Evolutionary conservation across 2,113 vertebrate species (phyloP).

Genomic region (Ivindomyrus marchei): DNA sequence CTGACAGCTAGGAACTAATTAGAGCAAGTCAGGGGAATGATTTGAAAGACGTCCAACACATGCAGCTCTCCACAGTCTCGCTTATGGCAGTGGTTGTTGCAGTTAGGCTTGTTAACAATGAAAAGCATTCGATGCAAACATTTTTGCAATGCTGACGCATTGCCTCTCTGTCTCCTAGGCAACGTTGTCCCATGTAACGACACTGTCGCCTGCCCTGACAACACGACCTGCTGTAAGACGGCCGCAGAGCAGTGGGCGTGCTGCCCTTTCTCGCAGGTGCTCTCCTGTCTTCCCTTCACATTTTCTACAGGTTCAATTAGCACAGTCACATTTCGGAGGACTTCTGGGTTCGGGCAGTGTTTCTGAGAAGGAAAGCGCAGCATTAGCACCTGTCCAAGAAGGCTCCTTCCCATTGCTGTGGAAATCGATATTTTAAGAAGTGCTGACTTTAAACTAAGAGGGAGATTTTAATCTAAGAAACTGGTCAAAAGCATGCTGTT

Average conservation of each 20-base stretch:
- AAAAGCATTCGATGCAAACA: neutral
- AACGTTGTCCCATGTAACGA: constrained; percentile 47
- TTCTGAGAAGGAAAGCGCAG: neutral
- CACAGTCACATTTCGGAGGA: neutral
- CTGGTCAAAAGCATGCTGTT: neutral
- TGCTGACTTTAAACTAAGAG: neutral
- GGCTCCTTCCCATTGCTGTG: neutral
- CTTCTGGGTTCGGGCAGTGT: neutral
- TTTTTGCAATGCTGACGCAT: neutral
- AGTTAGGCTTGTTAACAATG: neutral
- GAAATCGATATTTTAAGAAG: neutral
- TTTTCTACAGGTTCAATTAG: neutral
- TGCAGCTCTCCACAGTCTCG: neutral
- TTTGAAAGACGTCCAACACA: neutral
- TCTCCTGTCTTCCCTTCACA: neutral
- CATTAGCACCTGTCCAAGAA: neutral
- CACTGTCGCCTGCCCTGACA: constrained; percentile 56
- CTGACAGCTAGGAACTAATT: neutral
- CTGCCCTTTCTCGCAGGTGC: constrained; percentile 57
- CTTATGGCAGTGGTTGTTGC: neutral
- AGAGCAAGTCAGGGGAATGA: neutral
- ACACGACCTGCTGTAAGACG: constrained; percentile 67
- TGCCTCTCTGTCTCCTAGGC: constrained; percentile 25
- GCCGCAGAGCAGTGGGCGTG: constrained; percentile 51
- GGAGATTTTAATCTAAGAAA: neutral